phyloP scores from a whole-genome alignment of 2,888 invertebrate species.

The Drosophila prolongata region DNA sequence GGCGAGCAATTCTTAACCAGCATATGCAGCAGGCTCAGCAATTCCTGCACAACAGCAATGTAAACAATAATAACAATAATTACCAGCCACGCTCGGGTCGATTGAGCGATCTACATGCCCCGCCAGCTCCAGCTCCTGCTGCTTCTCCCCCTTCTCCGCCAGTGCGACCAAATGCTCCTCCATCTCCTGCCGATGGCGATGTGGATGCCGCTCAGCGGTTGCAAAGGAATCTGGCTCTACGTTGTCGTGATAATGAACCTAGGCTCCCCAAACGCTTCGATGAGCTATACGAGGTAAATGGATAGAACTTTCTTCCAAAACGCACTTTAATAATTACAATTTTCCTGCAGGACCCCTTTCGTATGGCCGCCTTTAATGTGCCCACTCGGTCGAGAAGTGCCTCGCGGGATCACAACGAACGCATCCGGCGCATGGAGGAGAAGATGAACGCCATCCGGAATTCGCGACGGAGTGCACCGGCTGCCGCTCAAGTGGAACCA shows the following conservation, averaged over 20 bases:
- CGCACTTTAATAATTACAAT: background rate
- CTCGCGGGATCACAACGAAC: constrained; percentile 88
- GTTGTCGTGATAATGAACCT: constrained; percentile 83
- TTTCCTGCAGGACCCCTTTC: constrained; percentile 83
- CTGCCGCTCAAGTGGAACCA: constrained; percentile 53
- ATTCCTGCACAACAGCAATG: constrained; percentile 77
- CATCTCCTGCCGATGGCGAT: constrained; percentile 60
- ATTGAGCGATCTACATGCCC: constrained; percentile 74
- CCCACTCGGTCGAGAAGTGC: constrained; percentile 81
- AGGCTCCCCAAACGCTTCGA: constrained; percentile 83
- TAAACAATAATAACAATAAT: constrained; percentile 76
- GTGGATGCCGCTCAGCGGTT: constrained; percentile 83
- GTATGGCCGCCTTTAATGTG: constrained; percentile 87
- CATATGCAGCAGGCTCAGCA: constrained; percentile 75
- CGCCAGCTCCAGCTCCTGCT: constrained; percentile 42
- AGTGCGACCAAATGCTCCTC: constrained; percentile 19
- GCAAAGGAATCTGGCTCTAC: constrained; percentile 83
- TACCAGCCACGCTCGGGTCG: constrained; percentile 80
- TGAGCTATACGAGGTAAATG: constrained; percentile 82
- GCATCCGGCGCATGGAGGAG: constrained; percentile 88
- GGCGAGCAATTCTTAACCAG: constrained; percentile 81
- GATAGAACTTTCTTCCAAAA: no score
- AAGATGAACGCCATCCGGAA: constrained; percentile 85
- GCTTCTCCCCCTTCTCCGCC: constrained; percentile 20
- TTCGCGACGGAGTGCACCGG: constrained; percentile 78